A percentile compares a stretch with the other conserved stretches of the same genome.
These are phyloP conservation scores for Lordiphosa stackelbergi DNA, from an alignment of 1,140 invertebrate species.

Conservation along the genomic window DNA sequence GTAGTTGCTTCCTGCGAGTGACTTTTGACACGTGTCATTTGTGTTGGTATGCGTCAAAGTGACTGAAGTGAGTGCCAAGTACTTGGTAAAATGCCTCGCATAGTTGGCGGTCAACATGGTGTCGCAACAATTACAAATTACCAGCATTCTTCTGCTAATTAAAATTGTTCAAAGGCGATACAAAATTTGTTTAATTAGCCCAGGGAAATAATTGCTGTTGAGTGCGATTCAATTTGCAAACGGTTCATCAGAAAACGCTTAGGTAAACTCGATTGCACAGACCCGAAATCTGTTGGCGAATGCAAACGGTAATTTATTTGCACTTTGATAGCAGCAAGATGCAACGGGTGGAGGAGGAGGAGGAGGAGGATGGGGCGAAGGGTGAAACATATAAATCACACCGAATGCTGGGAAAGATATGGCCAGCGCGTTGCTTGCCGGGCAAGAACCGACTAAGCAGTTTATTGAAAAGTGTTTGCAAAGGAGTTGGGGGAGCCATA, in stretches of 20 bases:
- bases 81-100: slow-evolving; percentile 13
- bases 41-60: slow-evolving; percentile 26
- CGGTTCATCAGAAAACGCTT: slow-evolving; percentile 66
- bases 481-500: slow-evolving; percentile 19
- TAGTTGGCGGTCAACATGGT: slow-evolving; percentile 26
- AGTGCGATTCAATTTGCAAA: slow-evolving; percentile 4
- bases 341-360: slow-evolving; percentile 21
- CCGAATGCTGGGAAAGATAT: slow-evolving; percentile 34
- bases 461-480: slow-evolving; percentile 73
- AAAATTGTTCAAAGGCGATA: slow-evolving; percentile 14
- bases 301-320: slow-evolving; percentile 63
- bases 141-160: slow-evolving; percentile 27
- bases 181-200: slow-evolving; percentile 3
- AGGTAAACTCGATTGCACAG: slow-evolving; percentile 18
- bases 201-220: slow-evolving; percentile 24
- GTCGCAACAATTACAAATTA: slow-evolving; percentile 8
- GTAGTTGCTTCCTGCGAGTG: slow-evolving; percentile 17
- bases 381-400: slow-evolving; percentile 54
- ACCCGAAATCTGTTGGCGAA: slow-evolving; percentile 8
- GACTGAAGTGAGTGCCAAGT: slow-evolving; percentile 25
- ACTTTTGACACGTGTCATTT: slow-evolving; percentile 67
- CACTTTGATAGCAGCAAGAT: slow-evolving; percentile 74
- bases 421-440: slow-evolving; percentile 21
- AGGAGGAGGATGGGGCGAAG: background rate
- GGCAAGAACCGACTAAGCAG: slow-evolving; percentile 65